A percentile compares a stretch with the other conserved stretches of the same genome.
Evolutionary conservation across 2,888 invertebrate genomes (phyloP).

Genomic region (Ophraella communa): DNA sequence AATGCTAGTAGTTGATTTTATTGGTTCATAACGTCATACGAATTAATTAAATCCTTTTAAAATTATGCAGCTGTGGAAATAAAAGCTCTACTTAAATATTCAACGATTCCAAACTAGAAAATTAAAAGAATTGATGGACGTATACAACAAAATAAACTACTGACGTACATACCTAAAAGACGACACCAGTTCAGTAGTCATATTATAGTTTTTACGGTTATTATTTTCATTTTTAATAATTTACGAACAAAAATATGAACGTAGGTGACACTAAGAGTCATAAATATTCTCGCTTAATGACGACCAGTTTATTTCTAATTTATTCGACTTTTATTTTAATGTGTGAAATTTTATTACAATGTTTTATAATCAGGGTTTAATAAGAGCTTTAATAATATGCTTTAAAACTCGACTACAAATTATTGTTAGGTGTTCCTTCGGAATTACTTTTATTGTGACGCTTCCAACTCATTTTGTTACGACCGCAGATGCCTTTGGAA

Average conservation of each 20-base stretch:
- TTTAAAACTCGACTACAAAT: constrained; percentile 56
- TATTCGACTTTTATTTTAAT: constrained; percentile 63
- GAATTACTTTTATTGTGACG: constrained; percentile 36
- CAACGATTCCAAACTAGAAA: constrained; percentile 6
- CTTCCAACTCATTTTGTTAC: constrained; percentile 25
- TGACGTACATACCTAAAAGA: constrained; percentile 47
- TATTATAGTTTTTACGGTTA: constrained; percentile 61
- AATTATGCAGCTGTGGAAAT: neutral
- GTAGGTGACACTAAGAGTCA: constrained; percentile 58
- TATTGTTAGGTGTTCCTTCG: constrained; percentile 40
- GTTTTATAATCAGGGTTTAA: constrained; percentile 62
- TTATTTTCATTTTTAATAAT: constrained; percentile 61
- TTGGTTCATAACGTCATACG: too few relatives aligned
- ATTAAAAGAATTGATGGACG: constrained; percentile 45
- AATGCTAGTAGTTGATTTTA: too few relatives aligned
- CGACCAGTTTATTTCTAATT: constrained; percentile 61
- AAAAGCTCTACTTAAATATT: neutral
- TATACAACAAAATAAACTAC: constrained; percentile 54
- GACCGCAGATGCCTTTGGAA: constrained; percentile 27
- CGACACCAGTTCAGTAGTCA: constrained; percentile 58
- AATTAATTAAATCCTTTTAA: neutral
- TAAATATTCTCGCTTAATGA: constrained; percentile 61
- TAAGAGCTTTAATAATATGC: constrained; percentile 60
- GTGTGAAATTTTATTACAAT: constrained; percentile 62
- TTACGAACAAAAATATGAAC: constrained; percentile 62